phyloP scores from a whole-genome alignment of 2,888 invertebrate species.

The Eupeodes latifasciatus region DNA sequence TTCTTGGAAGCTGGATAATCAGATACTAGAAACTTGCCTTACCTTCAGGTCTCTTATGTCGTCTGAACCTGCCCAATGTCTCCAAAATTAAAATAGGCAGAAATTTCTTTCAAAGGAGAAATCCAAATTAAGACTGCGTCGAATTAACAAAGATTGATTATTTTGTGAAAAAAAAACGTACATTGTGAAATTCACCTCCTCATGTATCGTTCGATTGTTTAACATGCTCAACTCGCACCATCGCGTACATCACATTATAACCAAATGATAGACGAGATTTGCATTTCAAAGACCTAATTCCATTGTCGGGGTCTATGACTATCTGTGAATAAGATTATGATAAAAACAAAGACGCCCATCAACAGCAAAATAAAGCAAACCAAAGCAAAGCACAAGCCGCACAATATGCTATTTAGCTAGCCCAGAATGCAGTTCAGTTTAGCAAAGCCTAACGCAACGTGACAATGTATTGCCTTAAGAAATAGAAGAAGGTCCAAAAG shows the following conservation, averaged over 20 bases:
- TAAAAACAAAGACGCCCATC: slow-evolving; percentile 35
- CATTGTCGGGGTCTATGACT: slow-evolving; percentile 69
- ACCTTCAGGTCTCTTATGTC: too few species aligned
- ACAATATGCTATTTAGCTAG: too few species aligned
- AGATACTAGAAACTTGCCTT: too few species aligned
- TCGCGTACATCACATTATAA: slow-evolving; percentile 61
- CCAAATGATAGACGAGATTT: slow-evolving; percentile 69
- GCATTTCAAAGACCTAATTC: slow-evolving; percentile 76
- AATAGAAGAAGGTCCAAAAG: slow-evolving; percentile 45
- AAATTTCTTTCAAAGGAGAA: too few species aligned
- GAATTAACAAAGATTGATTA: too few species aligned
- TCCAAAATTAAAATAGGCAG: too few species aligned
- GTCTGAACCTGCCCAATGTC: too few species aligned
- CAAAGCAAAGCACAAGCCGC: background rate
- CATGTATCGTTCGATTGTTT: slow-evolving; percentile 1
- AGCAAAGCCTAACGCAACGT: background rate
- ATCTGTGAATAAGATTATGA: slow-evolving; percentile 58
- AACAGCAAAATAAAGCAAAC: background rate
- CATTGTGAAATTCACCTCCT: slow-evolving; percentile 5
- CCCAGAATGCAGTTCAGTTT: too few species aligned
- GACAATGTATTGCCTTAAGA: background rate
- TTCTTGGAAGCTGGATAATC: too few species aligned
- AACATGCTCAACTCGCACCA: slow-evolving; percentile 44
- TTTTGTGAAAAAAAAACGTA: too few species aligned
- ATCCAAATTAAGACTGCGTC: too few species aligned